Evolutionary conservation across 2,113 vertebrate genomes (phyloP), one percentile per base, ranked within the genome.

Genomic region (Clarias macrocephalus): DNA sequence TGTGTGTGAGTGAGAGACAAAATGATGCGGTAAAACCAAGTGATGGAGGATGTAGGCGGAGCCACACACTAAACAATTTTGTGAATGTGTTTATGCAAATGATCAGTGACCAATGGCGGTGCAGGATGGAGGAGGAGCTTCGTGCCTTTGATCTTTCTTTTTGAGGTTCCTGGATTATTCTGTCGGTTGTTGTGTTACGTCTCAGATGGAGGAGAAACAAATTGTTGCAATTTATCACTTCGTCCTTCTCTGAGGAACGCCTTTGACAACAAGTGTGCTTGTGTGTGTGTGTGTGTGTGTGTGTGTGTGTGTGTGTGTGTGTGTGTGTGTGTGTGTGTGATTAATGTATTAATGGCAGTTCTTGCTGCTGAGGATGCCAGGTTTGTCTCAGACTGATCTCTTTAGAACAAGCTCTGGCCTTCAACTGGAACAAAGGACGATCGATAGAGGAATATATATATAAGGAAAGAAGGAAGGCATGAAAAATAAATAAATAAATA

Each of bases 211-310:
- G 52, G 25, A 77, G 75, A 77, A 77, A 77, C 48, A 28, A 77
- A 77, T 77, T 54, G 75, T 54, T 77, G 48, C 28, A 77, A 77
- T 77, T 56, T 10, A 77, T 77, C 75, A 77, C 75, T 28, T 77
- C 6, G 6, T 56, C 25, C 48, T 56, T n/a, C 75, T 56, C 75
- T 18, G 75, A 77, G 75, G 12, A 77, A 77, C 75, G 42, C 72
- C 72, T 52, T 42, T 75, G 72, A 48, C 72, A 75, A 7, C 18
- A 0, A 48, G 75, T n/a, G 75, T 77, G 73, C 52, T 42, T 76
- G 73, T 76, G 42, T 76, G 73, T 25, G 21, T 25, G 73, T 52
- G 42, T 52, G 73, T 48, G 33, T 75, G 72, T 75, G 72, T 48
- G 72, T 54, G 73, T 52, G 42, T 76, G 73, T 52, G 73, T n/a